Percentiles rank a stretch among this genome's conserved stretches.
phyloP scores from a whole-genome alignment of 2,797 vertebrate genomes.

The Falco naumanni region DNA sequence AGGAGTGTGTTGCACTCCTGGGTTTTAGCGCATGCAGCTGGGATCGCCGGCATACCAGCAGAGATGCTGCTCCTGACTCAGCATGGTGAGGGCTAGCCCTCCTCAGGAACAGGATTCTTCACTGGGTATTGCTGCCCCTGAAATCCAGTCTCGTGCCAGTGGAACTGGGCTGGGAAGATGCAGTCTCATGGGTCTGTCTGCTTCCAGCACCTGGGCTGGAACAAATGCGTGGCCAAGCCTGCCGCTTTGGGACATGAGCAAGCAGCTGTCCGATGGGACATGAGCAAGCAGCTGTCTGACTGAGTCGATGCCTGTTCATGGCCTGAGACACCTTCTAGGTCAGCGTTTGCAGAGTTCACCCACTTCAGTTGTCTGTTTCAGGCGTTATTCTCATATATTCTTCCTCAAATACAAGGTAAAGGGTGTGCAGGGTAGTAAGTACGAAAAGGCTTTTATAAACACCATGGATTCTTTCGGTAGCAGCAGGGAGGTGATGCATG shows the following conservation, averaged over 20 bases:
- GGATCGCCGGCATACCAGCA: no score
- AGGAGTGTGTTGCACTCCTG: not conserved
- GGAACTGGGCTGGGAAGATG: not conserved
- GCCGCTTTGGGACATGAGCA: no score
- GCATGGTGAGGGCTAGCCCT: not conserved
- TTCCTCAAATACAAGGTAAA: not conserved
- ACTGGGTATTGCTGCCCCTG: not conserved
- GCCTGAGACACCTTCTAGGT: not conserved
- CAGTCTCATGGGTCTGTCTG: no score
- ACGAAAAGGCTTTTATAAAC: not conserved
- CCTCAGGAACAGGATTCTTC: not conserved
- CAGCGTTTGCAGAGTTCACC: not conserved
- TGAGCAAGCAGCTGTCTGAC: no score
- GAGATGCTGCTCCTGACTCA: not conserved
- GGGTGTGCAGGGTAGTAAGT: not conserved
- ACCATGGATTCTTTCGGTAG: not conserved
- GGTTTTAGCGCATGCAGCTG: accelerated
- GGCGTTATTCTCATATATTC: not conserved
- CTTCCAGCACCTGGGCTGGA: not conserved
- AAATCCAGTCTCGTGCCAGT: not conserved
- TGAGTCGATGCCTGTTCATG: no score
- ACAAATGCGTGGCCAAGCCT: not conserved
- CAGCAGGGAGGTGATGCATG: not conserved
- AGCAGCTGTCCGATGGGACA: no score
- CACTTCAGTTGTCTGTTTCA: no score